Conservation (phyloP, 2,113 vertebrate species). For the Atlantisia rogersi region DNA sequence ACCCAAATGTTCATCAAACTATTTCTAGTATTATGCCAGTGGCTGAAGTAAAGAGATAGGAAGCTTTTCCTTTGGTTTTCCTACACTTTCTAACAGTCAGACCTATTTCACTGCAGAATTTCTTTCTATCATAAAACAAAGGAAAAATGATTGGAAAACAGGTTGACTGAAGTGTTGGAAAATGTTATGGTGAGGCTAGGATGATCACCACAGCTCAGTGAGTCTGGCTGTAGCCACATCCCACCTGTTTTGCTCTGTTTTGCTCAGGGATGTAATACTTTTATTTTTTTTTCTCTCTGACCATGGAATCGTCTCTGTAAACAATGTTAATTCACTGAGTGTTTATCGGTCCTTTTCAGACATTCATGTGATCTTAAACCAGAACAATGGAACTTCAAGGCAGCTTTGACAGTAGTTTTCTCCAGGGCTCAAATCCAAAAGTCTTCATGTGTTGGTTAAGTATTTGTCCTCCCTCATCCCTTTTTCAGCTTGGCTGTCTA, state of each 20-base stretch:
- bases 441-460: not conserved
- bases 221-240: not conserved
- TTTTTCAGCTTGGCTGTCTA: not conserved
- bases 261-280: not conserved
- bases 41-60: not conserved
- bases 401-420: not conserved
- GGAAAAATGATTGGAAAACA: not conserved
- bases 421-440: not conserved
- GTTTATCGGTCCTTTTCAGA: not conserved
- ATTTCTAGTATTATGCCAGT: not conserved
- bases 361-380: not conserved
- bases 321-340: not conserved
- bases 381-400: not conserved
- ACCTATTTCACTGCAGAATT: not conserved
- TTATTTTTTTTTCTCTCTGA: not conserved
- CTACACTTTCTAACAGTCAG: not conserved
- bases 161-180: not conserved
- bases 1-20: not conserved
- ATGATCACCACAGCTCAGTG: not conserved
- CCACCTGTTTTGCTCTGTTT: not conserved
- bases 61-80: not conserved
- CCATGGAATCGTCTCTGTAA: not conserved
- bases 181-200: not conserved
- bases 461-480: not conserved
- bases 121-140: not conserved